Evolutionary conservation across 2,888 invertebrate species (phyloP).

Genomic region (Drosophila borborema): DNA sequence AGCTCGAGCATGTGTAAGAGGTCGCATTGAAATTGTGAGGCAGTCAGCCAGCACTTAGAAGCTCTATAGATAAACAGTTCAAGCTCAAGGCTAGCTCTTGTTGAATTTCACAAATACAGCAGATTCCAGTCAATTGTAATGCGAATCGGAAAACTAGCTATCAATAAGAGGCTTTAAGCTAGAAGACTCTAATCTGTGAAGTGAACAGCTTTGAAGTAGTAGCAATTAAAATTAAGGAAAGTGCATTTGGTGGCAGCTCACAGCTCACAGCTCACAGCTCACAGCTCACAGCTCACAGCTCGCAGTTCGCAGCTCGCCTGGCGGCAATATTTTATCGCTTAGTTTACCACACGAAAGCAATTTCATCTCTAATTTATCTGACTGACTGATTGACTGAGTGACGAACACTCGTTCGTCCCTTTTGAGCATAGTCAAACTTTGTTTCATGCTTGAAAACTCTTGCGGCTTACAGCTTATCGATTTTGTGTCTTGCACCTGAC

Average conservation of each 20-base stretch:
- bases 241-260: background rate
- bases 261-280: background rate
- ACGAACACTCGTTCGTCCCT: background rate
- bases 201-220: background rate
- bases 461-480: conserved; percentile 31
- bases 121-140: background rate
- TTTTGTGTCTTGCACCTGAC: conserved; percentile 42
- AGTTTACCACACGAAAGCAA: conserved; percentile 54
- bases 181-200: background rate
- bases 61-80: background rate
- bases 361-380: conserved; percentile 20
- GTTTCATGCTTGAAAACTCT: conserved; percentile 38
- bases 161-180: background rate
- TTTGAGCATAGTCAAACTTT: conserved; percentile 17
- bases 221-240: background rate
- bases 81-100: conserved; percentile 8
- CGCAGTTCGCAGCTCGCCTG: background rate
- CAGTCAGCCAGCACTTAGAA: background rate
- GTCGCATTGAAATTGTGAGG: conserved; percentile 1
- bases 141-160: background rate
- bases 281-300: background rate
- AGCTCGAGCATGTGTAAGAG: conserved; percentile 12
- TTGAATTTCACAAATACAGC: background rate
- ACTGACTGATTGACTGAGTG: conserved; percentile 27
- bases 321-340: conserved; percentile 59